These are phyloP conservation scores for Chlorops oryzae DNA, from an alignment of 1,140 invertebrate species.

Conservation along the genomic window DNA sequence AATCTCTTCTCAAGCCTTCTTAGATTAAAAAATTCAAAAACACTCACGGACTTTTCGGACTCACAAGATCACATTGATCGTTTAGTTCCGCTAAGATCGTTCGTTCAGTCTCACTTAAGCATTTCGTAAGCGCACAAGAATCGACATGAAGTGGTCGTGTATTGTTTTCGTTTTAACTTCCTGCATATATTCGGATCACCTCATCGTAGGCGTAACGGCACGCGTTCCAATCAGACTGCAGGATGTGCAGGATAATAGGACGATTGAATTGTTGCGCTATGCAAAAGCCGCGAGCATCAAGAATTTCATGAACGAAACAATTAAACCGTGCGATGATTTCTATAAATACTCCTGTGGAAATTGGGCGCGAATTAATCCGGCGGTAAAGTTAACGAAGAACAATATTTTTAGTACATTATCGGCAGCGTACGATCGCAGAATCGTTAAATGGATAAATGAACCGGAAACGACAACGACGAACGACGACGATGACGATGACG, in stretches of 20 bases:
- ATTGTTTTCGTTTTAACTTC: no score
- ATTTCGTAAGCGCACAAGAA: slow-evolving; percentile 49
- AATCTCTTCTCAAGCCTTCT: no score
- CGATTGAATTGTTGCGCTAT: slow-evolving; percentile 46
- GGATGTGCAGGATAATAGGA: no score
- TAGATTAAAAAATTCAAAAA: no score
- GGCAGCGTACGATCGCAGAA: slow-evolving; percentile 22
- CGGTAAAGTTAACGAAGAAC: slow-evolving; percentile 38
- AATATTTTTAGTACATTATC: slow-evolving; percentile 51
- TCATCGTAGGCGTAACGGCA: no score
- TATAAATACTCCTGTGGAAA: slow-evolving; percentile 62
- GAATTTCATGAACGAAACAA: slow-evolving; percentile 26
- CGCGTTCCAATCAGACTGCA: no score
- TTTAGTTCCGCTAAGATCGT: no score
- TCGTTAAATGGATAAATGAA: slow-evolving; percentile 19
- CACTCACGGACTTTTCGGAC: no score
- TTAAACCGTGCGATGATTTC: slow-evolving; percentile 69
- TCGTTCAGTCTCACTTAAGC: no score
- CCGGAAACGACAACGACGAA: slow-evolving; percentile 28
- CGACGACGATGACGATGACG: slow-evolving; percentile 25
- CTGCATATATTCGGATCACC: no score
- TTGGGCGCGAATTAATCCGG: slow-evolving; percentile 45
- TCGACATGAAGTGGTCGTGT: no score
- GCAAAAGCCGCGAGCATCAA: slow-evolving; percentile 36
- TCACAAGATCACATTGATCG: no score